phyloP scores from a whole-genome alignment of 2,797 vertebrate genomes.

The Alauda arvensis region DNA sequence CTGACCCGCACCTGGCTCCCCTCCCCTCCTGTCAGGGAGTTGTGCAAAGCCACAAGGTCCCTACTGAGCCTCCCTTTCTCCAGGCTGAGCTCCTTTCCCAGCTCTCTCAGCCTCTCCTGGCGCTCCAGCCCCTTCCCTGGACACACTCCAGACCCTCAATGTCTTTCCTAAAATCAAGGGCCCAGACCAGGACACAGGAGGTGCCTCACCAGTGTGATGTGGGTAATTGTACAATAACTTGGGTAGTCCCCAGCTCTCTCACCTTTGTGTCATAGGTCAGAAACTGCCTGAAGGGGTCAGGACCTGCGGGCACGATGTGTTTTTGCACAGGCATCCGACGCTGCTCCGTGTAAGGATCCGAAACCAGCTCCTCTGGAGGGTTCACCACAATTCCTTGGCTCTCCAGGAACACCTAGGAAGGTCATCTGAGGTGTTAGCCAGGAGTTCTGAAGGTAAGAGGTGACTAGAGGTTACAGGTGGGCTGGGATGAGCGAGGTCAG shows the following conservation, averaged over 20 bases:
- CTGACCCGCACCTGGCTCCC: fast-evolving
- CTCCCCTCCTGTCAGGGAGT: neutral
- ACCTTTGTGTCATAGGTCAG: slow-evolving; percentile 88
- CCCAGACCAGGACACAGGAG: neutral
- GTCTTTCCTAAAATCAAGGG: neutral
- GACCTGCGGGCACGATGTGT: slow-evolving; percentile 68
- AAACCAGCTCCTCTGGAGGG: slow-evolving; percentile 77
- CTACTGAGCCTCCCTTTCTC: neutral
- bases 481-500: neutral
- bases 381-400: slow-evolving; percentile 90
- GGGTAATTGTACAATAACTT: neutral
- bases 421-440: neutral
- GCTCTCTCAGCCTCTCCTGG: fast-evolving
- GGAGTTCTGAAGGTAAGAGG: neutral
- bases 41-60: neutral
- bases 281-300: slow-evolving; percentile 80
- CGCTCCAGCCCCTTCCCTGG: neutral
- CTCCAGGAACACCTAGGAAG: slow-evolving; percentile 86
- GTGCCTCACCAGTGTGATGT: neutral
- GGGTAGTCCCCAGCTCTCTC: neutral
- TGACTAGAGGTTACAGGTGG: neutral
- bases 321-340: slow-evolving; percentile 51
- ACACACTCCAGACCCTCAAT: fast-evolving
- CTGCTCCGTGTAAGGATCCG: slow-evolving; percentile 77
- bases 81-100: neutral